Base-by-base conservation (phyloP, 2,888 invertebrate species). In the Caenorhabditis angaria region DNA sequence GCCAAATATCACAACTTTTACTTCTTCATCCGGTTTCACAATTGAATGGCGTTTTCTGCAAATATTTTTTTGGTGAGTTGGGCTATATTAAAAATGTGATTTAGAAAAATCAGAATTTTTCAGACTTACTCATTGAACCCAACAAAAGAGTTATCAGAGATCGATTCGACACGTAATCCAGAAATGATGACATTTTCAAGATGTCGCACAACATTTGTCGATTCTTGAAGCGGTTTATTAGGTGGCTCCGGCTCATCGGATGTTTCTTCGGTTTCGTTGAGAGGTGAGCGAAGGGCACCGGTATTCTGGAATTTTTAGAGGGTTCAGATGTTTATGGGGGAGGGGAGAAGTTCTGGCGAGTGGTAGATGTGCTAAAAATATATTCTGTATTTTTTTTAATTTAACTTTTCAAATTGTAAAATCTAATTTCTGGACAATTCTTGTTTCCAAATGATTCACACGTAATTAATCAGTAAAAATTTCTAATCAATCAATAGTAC, bases 1-100 rank as follows among this genome's bases (percentile, higher is more conserved):
- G 10, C 72, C 72, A 27, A 73, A 73, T 0, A 73, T 58, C 18
- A 73, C 58, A 0, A 68, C 62, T 0, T 67, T 54, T 0, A 73
- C 65, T 10, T 47, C n/a, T 5, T 41, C 51, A 20, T 62, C 57
- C 4, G 65, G 65, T 22, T 65, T 59, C 0, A 73, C 60, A 10
- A 73, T 62, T 0, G 59, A 58, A 24, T 58, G 54, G 12, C 62
- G 64, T 20, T 51, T 61, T 41, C 72, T 72, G n/a, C 12, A 70
- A 68, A 32, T 14, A 22, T 41, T 54, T 20, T 32, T 12, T 20
- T 25, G 24, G 8, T 27, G 6, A 53, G n/a, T 10, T 53, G 20
- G n/a, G 20, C 25, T 54, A 5, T 28, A 32, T n/a, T 25, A 10
- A 32, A 32, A 32, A 8, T 32, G 32, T 5, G 32, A 12, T 32